These are phyloP conservation scores for Nebria salina DNA, from an alignment of 2,888 invertebrate genomes.

Conservation along the genomic window DNA sequence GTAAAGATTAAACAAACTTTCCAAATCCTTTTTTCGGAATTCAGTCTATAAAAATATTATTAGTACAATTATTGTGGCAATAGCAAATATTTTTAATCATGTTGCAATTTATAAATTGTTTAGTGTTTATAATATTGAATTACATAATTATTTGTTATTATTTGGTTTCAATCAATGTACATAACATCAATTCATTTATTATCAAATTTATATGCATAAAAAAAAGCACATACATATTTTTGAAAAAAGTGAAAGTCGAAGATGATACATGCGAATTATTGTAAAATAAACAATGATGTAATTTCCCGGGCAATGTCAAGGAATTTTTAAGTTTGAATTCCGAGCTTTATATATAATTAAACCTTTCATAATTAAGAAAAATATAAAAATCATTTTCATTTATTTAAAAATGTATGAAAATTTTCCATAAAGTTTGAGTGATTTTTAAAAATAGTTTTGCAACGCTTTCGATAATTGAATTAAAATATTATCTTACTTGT, in stretches of 20 bases:
- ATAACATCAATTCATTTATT: not conserved
- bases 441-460: not conserved
- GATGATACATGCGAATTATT: not conserved
- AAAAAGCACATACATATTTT: not conserved
- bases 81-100: not conserved
- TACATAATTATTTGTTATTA: not conserved
- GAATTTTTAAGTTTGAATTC: not conserved
- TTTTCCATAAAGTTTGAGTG: not conserved
- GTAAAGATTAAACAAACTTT: constrained; percentile 78
- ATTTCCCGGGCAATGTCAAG: constrained; percentile 1
- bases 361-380: too few relatives aligned
- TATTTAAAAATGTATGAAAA: not conserved
- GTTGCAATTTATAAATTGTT: not conserved
- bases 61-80: not conserved
- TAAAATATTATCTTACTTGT: not conserved
- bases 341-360: not conserved
- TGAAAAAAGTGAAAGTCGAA: not conserved
- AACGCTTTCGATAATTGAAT: not conserved
- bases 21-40: constrained; percentile 78
- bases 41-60: constrained; percentile 70
- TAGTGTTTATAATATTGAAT: not conserved
- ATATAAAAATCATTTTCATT: too few relatives aligned
- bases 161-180: not conserved
- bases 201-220: not conserved
- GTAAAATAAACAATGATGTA: not conserved